These are phyloP conservation scores for Oasisia sp. DNA, from an alignment of 2,888 invertebrate genomes.

Conservation along the genomic window DNA sequence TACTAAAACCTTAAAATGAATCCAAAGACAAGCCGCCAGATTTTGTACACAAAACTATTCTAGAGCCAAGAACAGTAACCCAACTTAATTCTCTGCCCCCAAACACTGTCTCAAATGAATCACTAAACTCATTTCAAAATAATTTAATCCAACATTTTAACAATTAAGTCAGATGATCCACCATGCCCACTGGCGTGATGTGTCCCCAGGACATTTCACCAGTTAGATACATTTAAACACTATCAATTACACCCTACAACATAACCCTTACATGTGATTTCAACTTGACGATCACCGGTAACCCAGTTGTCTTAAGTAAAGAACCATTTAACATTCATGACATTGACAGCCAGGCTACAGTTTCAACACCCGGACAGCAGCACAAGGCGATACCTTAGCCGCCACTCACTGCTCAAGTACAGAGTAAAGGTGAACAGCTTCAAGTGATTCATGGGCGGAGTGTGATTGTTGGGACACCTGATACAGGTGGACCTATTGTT, in stretches of 20 bases:
- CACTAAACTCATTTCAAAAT: too few relatives aligned
- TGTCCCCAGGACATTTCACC: too few relatives aligned
- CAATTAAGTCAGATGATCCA: too few relatives aligned
- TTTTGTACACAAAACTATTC: too few relatives aligned
- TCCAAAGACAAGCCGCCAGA: too few relatives aligned
- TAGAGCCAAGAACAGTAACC: too few relatives aligned
- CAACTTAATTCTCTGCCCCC: too few relatives aligned
- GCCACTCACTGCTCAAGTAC: not conserved
- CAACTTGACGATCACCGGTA: not conserved
- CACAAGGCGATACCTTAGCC: not conserved
- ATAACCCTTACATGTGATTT: not conserved
- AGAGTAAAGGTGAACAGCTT: not conserved
- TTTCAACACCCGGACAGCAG: not conserved
- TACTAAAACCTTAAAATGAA: too few relatives aligned
- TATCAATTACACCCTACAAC: not conserved
- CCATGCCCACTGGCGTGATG: too few relatives aligned
- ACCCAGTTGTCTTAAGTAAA: not conserved
- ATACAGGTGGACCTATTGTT: not conserved
- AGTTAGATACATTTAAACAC: too few relatives aligned
- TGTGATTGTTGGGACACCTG: not conserved
- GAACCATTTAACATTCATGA: not conserved
- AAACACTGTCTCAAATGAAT: too few relatives aligned
- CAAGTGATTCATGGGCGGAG: not conserved
- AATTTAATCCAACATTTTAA: too few relatives aligned
- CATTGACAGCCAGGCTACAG: not conserved